phyloP scores from a whole-genome alignment of 1,140 invertebrate genomes.

The Aphelinus atriplicis region DNA sequence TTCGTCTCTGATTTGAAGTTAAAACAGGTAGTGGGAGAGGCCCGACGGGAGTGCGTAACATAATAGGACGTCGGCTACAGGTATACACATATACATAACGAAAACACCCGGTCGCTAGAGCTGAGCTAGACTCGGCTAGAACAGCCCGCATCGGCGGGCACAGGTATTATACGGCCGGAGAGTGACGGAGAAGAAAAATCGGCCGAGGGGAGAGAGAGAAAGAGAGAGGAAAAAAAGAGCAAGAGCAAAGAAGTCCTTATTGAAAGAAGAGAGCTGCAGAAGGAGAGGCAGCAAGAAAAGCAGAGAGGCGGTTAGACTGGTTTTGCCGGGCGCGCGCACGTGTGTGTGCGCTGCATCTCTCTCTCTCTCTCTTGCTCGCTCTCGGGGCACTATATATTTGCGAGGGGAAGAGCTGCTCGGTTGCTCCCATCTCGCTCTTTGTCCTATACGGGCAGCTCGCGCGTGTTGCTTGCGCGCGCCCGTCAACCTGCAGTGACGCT shows the following conservation, averaged over 20 bases:
- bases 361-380: slow-evolving; percentile 42
- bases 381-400: slow-evolving; percentile 32
- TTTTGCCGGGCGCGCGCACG: slow-evolving; percentile 57
- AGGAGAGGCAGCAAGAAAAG: slow-evolving; percentile 32
- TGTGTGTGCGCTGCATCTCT: slow-evolving; percentile 37
- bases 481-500: slow-evolving; percentile 28
- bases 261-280: neutral
- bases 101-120: too few species aligned
- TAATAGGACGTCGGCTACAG: too few species aligned
- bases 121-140: too few species aligned
- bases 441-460: slow-evolving; percentile 34
- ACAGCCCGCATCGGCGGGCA: too few species aligned
- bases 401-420: slow-evolving; percentile 14
- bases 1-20: too few species aligned
- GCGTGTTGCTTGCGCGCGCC: slow-evolving; percentile 41
- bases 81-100: too few species aligned
- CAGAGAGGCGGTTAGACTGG: slow-evolving; percentile 66
- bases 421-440: slow-evolving; percentile 22
- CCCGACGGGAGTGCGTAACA: too few species aligned
- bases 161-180: neutral
- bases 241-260: too few species aligned
- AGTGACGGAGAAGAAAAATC: slow-evolving; percentile 8
- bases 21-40: too few species aligned
- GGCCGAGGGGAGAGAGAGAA: slow-evolving; percentile 17
- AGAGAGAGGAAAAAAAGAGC: slow-evolving; percentile 7